A percentile compares a stretch with the other conserved stretches of the same genome.
These are phyloP conservation scores for Enteromius radiatus DNA, from an alignment of 2,797 vertebrate species.

Conservation along the genomic window DNA sequence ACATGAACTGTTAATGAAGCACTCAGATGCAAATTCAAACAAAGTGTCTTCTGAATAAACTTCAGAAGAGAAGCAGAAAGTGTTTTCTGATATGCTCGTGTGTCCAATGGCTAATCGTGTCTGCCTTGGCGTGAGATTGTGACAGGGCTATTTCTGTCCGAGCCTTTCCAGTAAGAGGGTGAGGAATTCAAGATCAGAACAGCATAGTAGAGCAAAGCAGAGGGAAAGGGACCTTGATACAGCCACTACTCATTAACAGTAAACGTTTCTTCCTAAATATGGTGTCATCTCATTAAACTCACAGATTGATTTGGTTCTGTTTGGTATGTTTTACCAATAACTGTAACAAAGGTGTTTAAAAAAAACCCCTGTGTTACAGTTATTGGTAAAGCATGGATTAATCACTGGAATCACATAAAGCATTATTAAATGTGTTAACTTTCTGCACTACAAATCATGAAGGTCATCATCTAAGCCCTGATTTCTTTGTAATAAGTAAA, in stretches of 20 bases:
- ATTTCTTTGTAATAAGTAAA: constrained; percentile 2
- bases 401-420: background rate
- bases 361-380: background rate
- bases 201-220: constrained; percentile 19
- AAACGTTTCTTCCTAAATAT: background rate
- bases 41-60: constrained; percentile 18
- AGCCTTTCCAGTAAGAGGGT: constrained; percentile 67
- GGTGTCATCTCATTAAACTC: background rate
- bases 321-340: no score
- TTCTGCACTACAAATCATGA: background rate
- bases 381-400: background rate
- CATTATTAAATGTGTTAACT: background rate
- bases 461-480: background rate
- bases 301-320: no score
- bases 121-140: constrained; percentile 46
- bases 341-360: no score
- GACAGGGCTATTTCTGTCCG: constrained; percentile 75
- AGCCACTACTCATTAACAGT: background rate
- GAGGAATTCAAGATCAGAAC: constrained; percentile 54
- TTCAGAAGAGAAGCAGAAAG: background rate
- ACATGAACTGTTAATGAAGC: background rate
- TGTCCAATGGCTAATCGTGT: constrained; percentile 23
- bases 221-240: background rate
- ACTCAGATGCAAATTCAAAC: background rate
- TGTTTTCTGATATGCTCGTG: constrained; percentile 12